Conservation (phyloP, 2,888 invertebrate genomes). For the Liopterus haemorrhoidalis region DNA sequence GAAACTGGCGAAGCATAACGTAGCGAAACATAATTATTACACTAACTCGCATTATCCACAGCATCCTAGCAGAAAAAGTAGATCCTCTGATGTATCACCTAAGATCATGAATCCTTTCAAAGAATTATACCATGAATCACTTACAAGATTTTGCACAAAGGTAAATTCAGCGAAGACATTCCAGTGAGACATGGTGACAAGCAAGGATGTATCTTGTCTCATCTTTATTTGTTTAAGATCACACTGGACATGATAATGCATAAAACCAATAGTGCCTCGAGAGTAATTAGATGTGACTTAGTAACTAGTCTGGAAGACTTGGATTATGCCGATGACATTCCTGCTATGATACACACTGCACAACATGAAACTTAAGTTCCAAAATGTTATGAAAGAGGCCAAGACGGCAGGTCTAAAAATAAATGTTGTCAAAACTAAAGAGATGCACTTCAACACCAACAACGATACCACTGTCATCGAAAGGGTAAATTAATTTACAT, state of each 20-base stretch:
- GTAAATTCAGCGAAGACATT: neutral
- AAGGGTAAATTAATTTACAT: neutral
- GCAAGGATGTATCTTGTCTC: slow-evolving; percentile 1
- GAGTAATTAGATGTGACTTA: neutral
- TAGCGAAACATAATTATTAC: too few species aligned
- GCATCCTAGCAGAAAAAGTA: too few species aligned
- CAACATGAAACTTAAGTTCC: neutral
- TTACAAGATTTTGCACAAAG: slow-evolving; percentile 1
- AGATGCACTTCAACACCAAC: neutral
- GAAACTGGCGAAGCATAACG: too few species aligned
- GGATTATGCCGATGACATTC: neutral
- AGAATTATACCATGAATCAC: too few species aligned
- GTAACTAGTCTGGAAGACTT: neutral
- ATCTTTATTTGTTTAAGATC: neutral
- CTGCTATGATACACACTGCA: slow-evolving; percentile 1
- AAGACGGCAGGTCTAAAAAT: slow-evolving; percentile 1
- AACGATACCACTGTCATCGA: neutral
- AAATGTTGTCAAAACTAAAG: neutral
- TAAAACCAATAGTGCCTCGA: neutral
- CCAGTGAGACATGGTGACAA: neutral
- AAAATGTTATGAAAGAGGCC: neutral
- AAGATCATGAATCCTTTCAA: too few species aligned
- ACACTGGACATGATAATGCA: neutral
- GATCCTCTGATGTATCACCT: too few species aligned
- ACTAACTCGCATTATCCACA: too few species aligned